These are phyloP conservation scores for Neopipo cinnamomea DNA, from an alignment of 2,113 vertebrate genomes.

Conservation along the genomic window DNA sequence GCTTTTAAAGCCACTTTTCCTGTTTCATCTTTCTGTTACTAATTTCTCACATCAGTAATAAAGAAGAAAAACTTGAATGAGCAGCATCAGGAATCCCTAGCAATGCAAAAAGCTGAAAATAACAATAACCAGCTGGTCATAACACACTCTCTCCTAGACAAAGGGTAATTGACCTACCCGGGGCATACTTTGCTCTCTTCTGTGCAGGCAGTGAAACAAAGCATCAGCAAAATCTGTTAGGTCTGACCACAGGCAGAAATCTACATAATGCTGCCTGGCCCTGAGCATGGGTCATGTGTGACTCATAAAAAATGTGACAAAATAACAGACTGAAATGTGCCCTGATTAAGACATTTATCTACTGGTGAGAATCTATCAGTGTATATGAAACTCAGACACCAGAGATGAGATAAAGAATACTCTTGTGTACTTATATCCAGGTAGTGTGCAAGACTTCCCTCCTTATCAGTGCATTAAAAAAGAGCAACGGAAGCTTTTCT, in stretches of 20 bases:
- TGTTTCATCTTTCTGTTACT: neutral
- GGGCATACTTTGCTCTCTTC: neutral
- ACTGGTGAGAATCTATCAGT: neutral
- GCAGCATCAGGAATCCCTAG: neutral
- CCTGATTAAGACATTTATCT: neutral
- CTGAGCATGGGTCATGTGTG: rapidly evolving
- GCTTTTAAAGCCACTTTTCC: neutral
- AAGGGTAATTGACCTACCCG: neutral
- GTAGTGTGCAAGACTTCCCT: neutral
- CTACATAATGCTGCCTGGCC: neutral
- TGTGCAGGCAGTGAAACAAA: neutral
- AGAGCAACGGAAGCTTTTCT: neutral
- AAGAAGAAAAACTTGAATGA: neutral
- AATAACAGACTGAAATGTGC: neutral
- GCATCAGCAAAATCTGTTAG: neutral
- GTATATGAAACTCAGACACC: neutral
- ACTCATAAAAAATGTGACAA: neutral
- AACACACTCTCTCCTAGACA: neutral
- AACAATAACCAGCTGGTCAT: neutral
- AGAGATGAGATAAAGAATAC: neutral
- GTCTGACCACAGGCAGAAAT: neutral
- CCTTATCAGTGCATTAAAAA: neutral
- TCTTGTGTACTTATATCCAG: neutral
- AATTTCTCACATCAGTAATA: neutral
- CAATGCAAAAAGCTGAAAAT: neutral